Percentiles rank a stretch among this genome's conserved stretches.
phyloP scores from a whole-genome alignment of 92 coral and sea anemone genomes.

The Pocillopora grandis region DNA sequence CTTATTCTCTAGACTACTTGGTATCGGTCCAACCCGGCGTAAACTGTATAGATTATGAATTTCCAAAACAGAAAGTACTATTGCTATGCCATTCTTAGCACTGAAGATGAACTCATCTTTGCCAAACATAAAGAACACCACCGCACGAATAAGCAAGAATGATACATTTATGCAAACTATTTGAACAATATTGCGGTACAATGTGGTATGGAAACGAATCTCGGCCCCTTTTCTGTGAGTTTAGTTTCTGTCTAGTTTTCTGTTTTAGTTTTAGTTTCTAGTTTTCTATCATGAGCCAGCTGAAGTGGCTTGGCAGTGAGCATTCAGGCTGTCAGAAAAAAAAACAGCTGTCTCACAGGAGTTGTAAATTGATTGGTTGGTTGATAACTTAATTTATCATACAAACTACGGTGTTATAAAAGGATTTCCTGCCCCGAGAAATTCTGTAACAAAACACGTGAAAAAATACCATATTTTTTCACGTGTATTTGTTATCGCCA shows the following conservation, averaged over 20 bases:
- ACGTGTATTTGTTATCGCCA: too few species aligned
- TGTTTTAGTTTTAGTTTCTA: too few species aligned
- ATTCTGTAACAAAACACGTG: too few species aligned
- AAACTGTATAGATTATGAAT: background rate
- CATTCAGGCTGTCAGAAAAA: too few species aligned
- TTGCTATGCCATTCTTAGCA: constrained; percentile 36
- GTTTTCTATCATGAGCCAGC: too few species aligned
- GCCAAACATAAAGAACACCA: constrained; percentile 24
- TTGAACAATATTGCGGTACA: background rate
- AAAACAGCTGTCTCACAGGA: too few species aligned
- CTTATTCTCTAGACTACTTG: background rate
- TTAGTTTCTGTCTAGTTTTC: constrained; percentile 5
- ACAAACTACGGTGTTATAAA: too few species aligned
- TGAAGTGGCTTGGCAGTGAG: too few species aligned
- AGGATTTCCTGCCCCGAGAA: too few species aligned
- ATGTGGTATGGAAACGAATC: background rate
- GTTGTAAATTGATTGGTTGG: too few species aligned
- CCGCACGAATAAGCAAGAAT: constrained; percentile 41
- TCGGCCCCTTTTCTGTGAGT: background rate
- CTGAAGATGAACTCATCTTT: constrained; percentile 55
- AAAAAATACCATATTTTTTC: too few species aligned
- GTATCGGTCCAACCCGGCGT: background rate
- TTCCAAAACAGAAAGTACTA: background rate
- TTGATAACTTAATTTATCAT: too few species aligned
- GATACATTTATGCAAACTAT: constrained; percentile 18